These are phyloP conservation scores for Atta texana DNA, from an alignment of 1,140 invertebrate genomes.

Conservation along the genomic window DNA sequence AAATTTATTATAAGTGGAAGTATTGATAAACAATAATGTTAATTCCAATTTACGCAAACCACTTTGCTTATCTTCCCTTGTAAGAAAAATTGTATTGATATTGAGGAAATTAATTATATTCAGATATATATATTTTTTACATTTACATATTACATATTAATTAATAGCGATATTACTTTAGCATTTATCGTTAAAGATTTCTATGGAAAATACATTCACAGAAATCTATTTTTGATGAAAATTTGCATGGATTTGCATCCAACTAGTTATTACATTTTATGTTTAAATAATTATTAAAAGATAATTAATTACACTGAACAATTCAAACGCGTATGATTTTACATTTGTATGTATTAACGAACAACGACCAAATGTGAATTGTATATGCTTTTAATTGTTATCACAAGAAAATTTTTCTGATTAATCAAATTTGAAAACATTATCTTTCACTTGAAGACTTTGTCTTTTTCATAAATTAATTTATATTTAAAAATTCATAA, in stretches of 20 bases:
- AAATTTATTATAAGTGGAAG: neutral
- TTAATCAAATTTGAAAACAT: neutral
- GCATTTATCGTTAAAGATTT: conserved; percentile 3
- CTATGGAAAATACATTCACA: neutral
- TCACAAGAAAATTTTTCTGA: neutral
- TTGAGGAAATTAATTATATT: neutral
- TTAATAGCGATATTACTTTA: conserved; percentile 9
- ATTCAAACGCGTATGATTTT: neutral
- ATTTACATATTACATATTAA: conserved; percentile 13
- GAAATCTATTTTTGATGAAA: conserved; percentile 28
- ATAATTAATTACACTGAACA: conserved; percentile 8
- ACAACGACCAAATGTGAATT: neutral
- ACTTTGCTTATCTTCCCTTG: neutral
- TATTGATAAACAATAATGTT: conserved; percentile 10
- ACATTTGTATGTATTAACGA: neutral
- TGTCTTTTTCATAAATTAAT: neutral
- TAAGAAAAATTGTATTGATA: neutral
- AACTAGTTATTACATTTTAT: conserved; percentile 21
- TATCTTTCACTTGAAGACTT: neutral
- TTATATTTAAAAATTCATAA: too few relatives aligned
- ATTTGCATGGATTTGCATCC: conserved; percentile 1
- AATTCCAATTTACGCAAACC: conserved; percentile 9
- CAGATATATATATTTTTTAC: conserved; percentile 6
- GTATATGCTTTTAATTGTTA: neutral
- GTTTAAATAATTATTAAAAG: conserved; percentile 18